Evolutionary conservation across 2,113 vertebrate genomes (phyloP).

Genomic region (Coryphaenoides rupestris): DNA sequence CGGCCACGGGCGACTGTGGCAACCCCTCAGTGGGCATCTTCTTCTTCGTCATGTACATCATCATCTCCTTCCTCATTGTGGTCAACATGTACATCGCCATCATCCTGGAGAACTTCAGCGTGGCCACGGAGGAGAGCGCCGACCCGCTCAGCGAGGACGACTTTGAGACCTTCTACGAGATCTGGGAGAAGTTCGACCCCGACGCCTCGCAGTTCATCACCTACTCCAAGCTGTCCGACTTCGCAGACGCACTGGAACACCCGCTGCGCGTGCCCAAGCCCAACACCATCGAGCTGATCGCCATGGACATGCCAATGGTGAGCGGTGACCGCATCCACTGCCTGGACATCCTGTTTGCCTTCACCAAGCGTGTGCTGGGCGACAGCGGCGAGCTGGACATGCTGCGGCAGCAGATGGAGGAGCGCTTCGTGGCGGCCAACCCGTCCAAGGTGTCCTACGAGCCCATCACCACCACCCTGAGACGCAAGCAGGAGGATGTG

Average conservation of each 20-base stretch:
- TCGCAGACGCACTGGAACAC: conserved; percentile 93
- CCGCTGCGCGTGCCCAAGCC: conserved; percentile 94
- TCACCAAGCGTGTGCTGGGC: conserved; percentile 96
- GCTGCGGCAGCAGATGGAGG: conserved; percentile 97
- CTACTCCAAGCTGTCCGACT: conserved; percentile 94
- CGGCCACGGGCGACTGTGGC: conserved; percentile 90
- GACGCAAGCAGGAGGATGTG: conserved; percentile 96
- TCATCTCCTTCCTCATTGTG: conserved; percentile 98
- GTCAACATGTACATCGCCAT: conserved; percentile 99
- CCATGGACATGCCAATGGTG: conserved; percentile 99
- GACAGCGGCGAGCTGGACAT: conserved; percentile 97
- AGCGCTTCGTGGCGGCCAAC: conserved; percentile 96
- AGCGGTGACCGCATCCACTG: conserved; percentile 98
- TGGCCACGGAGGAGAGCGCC: conserved; percentile 95
- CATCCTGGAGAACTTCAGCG: conserved; percentile 98
- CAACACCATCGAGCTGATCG: conserved; percentile 97
- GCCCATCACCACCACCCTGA: conserved; percentile 95
- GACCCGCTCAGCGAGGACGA: conserved; percentile 98
- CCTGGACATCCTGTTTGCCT: conserved; percentile 97
- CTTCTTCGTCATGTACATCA: conserved; percentile 99
- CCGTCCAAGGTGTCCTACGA: conserved; percentile 99
- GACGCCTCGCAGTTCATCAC: conserved; percentile 97
- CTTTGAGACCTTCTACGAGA: conserved; percentile 99
- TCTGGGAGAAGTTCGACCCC: conserved; percentile 99
- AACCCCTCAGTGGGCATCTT: conserved; percentile 98